Conservation (phyloP, 2,113 vertebrate genomes). For the Neotoma lepida region DNA sequence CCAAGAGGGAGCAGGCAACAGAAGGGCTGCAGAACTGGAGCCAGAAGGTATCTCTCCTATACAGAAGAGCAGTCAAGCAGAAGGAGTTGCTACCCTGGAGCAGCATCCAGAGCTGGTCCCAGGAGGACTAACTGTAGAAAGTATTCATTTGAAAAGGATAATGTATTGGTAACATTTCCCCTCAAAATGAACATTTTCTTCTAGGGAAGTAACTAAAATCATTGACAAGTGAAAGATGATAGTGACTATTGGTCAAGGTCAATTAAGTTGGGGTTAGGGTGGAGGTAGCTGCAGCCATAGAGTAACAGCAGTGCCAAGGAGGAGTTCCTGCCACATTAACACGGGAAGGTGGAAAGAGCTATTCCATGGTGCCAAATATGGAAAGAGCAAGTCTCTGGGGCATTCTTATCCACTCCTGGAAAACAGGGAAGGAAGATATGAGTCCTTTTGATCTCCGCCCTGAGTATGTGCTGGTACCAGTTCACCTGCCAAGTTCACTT, state of each 20-base stretch:
- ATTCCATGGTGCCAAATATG: neutral
- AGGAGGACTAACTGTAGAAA: neutral
- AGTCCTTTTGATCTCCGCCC: neutral
- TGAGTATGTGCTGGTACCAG: neutral
- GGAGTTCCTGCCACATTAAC: neutral
- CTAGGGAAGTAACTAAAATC: neutral
- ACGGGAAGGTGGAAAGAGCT: neutral
- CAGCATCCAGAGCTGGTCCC: neutral
- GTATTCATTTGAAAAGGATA: neutral
- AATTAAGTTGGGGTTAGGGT: no score
- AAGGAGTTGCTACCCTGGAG: neutral
- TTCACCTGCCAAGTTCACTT: constrained; percentile 1
- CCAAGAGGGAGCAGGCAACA: no score
- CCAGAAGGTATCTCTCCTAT: neutral
- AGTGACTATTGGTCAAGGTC: neutral
- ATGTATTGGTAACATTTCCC: neutral
- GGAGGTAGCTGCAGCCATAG: neutral
- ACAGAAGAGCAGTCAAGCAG: neutral
- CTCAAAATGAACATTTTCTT: neutral
- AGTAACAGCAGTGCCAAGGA: neutral
- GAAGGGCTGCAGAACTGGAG: neutral
- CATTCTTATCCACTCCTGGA: neutral
- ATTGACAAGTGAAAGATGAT: neutral
- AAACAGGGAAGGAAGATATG: neutral
- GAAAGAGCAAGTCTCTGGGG: neutral